Conservation (phyloP, 53 echinoderm and acorn worm genomes). For the Paracentrotus lividus region DNA sequence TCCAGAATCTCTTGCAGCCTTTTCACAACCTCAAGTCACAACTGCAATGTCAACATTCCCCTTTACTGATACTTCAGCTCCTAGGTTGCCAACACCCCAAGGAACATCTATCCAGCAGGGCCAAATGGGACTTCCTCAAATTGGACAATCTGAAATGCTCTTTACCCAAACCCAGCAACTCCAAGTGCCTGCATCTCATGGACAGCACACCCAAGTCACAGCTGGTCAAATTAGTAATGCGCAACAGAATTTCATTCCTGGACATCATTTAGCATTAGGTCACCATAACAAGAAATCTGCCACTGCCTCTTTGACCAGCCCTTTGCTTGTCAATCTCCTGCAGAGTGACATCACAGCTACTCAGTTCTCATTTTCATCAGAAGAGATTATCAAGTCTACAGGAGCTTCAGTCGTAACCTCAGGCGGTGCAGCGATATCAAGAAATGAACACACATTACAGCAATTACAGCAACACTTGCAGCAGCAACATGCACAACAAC, state of each 20-base stretch:
- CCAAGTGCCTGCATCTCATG: conserved; percentile 58
- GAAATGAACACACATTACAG: conserved; percentile 57
- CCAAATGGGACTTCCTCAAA: conserved; percentile 18
- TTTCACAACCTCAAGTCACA: conserved; percentile 40
- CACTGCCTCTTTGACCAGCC: conserved; percentile 93
- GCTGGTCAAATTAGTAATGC: background rate
- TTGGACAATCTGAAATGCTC: conserved; percentile 30
- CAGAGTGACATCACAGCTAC: conserved; percentile 94
- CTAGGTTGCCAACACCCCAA: conserved; percentile 39
- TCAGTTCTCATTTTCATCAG: conserved; percentile 87
- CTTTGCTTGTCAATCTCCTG: conserved; percentile 91
- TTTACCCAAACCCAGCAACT: conserved; percentile 58
- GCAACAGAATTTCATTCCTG: conserved; percentile 17
- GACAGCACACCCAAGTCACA: background rate
- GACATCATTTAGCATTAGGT: conserved; percentile 45
- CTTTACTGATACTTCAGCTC: conserved; percentile 1
- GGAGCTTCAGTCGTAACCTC: background rate
- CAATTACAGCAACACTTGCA: conserved; percentile 68
- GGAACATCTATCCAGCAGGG: conserved; percentile 18
- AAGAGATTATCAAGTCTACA: conserved; percentile 58
- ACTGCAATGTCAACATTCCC: conserved; percentile 53
- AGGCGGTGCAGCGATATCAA: background rate
- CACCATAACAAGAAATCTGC: conserved; percentile 73
- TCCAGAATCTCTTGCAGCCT: conserved; percentile 34
- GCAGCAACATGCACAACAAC: conserved; percentile 70